Evolutionary conservation across 2,888 invertebrate species (phyloP).

Genomic region (Malthinus flaveolus): DNA sequence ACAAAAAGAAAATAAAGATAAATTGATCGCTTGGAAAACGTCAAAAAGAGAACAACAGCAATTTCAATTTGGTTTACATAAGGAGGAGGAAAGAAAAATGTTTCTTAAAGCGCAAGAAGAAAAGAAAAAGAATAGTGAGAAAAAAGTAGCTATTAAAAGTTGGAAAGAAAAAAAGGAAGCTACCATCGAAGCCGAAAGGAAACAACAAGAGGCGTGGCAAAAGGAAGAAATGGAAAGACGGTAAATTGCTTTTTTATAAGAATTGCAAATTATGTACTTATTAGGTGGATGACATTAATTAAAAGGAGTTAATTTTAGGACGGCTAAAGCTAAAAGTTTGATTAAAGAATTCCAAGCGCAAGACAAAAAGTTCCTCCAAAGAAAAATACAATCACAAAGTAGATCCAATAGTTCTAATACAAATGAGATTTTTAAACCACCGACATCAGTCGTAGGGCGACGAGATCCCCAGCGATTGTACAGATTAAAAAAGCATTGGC

Average conservation of each 20-base stretch:
- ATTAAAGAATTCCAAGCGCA: conserved; percentile 50
- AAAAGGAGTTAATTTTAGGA: conserved; percentile 31
- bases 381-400: conserved; percentile 34
- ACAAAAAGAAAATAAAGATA: not conserved
- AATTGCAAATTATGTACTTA: too few species aligned
- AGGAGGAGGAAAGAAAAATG: not conserved
- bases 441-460: not conserved
- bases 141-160: not conserved
- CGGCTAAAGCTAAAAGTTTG: conserved; percentile 46
- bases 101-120: too few species aligned
- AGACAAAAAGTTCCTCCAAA: conserved; percentile 45
- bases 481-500: not conserved
- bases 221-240: not conserved
- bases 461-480: not conserved
- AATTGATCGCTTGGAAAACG: not conserved
- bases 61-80: not conserved
- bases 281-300: not conserved
- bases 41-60: not conserved
- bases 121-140: not conserved
- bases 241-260: too few species aligned
- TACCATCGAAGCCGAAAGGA: not conserved
- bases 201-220: not conserved
- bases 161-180: conserved; percentile 1
- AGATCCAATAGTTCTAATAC: conserved; percentile 24
- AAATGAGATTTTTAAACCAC: not conserved